Evolutionary conservation across 2,113 vertebrate genomes (phyloP), one percentile per base, ranked within the genome.

Genomic region (Archilochus colubris): DNA sequence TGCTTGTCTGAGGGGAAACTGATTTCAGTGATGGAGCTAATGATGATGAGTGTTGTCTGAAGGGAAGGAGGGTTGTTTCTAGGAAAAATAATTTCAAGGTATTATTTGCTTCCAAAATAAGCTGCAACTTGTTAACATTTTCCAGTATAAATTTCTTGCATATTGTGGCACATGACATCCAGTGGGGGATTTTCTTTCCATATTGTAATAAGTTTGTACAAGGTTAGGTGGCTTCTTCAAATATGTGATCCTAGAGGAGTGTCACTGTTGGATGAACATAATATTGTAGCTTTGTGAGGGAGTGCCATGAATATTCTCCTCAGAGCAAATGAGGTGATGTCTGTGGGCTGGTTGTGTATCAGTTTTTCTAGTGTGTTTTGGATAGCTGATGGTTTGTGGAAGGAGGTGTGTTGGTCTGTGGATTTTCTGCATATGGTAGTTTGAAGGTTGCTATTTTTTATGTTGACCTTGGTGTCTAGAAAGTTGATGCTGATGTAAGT

Each of bases 361-460:
- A 94, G 80, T 78, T 95, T 94, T 94, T 75, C 82, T 93, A 83
- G 86, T 78, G 69, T 92, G 95, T 92, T 96, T 94, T 92, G 96
- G 88, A 62, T 75, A 88, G 88, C 40, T 92, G 91, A 90, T 81
- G 95, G 95, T 96, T 96, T 96, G 88, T 82, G 95, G 96, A 96
- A 96, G 88, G 96, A 96, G 96, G 91, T 96, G 95, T 94, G 88
- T 86, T 96, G 95, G 96, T 95, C 96, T 96, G 96, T 96, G 96
- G 96, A 96, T 96, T 96, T 96, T 96, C 95, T 96, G 57, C 88
- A 96, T 94, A 92, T 96, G 95, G 92, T 96, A 95, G 94, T 96
- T 96, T 96, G 91, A 93, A 44, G 48, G 80, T 93, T 96, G 80
- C 92, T 96, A 95, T 96, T 96, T 96, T 96, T 96, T 83, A 59